Evolutionary conservation across 2,113 vertebrate species (phyloP).

Genomic region (Aplodontia rufa): DNA sequence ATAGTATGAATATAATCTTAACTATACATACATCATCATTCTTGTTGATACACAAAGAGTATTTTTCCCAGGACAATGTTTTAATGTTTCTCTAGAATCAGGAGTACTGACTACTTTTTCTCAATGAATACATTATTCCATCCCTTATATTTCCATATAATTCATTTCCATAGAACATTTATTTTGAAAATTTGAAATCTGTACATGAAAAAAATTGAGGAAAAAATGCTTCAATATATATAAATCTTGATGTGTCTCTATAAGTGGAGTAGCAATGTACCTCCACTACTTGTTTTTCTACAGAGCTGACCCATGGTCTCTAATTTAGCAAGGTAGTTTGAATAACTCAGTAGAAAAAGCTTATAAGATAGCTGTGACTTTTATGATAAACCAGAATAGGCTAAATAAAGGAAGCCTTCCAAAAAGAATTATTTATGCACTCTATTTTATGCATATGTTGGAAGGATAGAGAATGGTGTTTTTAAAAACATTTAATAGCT

Average conservation of each 20-base stretch:
- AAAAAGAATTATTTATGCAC: neutral
- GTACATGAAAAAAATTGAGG: neutral
- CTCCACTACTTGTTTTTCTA: neutral
- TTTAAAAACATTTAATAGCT: neutral
- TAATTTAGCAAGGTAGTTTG: neutral
- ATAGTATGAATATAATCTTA: neutral
- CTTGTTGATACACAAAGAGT: neutral
- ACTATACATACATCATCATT: neutral
- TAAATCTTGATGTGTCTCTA: neutral
- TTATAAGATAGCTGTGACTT: neutral
- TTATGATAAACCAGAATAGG: neutral
- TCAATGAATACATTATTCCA: neutral
- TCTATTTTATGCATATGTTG: neutral
- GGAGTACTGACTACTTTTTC: neutral
- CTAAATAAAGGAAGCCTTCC: neutral
- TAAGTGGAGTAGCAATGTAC: neutral
- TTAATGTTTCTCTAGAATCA: neutral
- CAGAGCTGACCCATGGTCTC: neutral
- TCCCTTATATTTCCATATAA: neutral
- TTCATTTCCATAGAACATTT: neutral
- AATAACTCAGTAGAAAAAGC: fast-evolving
- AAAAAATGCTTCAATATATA: neutral
- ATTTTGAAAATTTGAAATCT: neutral
- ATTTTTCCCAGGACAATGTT: neutral
- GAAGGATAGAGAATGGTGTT: neutral